phyloP scores from a whole-genome alignment of 2,797 vertebrate species.

The Acipenser transmontanus region DNA sequence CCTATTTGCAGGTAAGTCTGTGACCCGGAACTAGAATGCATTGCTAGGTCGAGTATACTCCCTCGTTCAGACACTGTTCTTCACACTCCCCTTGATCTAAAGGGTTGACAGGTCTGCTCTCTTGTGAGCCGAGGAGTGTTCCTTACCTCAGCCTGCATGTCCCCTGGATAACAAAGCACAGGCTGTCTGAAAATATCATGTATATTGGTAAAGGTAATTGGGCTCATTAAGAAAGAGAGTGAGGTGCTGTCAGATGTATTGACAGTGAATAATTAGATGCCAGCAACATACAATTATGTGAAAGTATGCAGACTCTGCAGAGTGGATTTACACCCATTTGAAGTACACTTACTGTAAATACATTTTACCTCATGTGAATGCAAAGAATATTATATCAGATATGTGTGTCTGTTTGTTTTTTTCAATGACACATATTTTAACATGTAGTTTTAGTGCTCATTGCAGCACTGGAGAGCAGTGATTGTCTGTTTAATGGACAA shows the following conservation, averaged over 20 bases:
- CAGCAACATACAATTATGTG: too few relatives aligned
- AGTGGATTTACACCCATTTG: too few relatives aligned
- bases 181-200: conserved; percentile 12
- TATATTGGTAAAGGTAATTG: conserved; percentile 21
- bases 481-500: too few relatives aligned
- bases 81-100: not conserved
- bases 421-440: conserved; percentile 8
- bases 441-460: not conserved
- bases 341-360: too few relatives aligned
- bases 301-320: too few relatives aligned
- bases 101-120: conserved; percentile 4
- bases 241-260: conserved; percentile 22
- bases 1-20: not conserved
- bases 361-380: too few relatives aligned
- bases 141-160: not conserved
- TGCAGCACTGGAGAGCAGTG: not conserved
- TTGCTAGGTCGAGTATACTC: not conserved
- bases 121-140: not conserved
- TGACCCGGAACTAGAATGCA: not conserved
- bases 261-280: not conserved
- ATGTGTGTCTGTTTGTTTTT: conserved; percentile 3
- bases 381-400: too few relatives aligned
- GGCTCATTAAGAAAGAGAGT: conserved; percentile 21
- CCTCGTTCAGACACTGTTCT: not conserved
- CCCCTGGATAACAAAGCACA: not conserved